phyloP scores from a whole-genome alignment of 2,113 vertebrate genomes.

The Platysternon megacephalum region DNA sequence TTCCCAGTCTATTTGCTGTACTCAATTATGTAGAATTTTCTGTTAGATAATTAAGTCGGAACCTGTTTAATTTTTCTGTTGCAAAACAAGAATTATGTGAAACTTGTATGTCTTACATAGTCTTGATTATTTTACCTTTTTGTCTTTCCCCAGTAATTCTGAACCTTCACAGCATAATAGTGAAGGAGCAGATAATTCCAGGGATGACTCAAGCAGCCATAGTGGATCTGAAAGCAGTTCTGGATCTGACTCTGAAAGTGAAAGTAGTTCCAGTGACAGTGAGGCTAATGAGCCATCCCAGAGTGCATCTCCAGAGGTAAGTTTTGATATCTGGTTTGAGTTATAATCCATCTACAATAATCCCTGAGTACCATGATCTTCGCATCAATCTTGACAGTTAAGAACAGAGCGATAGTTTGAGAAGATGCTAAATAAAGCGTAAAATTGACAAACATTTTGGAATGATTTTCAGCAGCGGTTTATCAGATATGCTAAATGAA shows the following conservation, averaged over 20 bases:
- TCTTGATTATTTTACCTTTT: not conserved
- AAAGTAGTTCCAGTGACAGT: slow-evolving; percentile 97
- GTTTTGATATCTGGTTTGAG: not conserved
- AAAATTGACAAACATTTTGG: rapidly evolving
- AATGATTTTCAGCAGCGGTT: rapidly evolving
- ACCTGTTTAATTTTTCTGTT: not conserved
- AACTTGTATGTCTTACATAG: rapidly evolving
- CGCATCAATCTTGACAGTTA: rapidly evolving
- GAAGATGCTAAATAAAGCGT: rapidly evolving
- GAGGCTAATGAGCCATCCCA: slow-evolving; percentile 94
- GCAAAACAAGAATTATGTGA: not conserved
- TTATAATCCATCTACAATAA: not conserved
- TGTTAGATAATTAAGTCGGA: not conserved
- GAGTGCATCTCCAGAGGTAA: slow-evolving; percentile 92
- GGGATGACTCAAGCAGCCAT: slow-evolving; percentile 97
- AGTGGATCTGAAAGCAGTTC: slow-evolving; percentile 98
- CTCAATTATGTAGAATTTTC: not conserved
- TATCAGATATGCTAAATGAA: rapidly evolving
- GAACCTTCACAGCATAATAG: slow-evolving; percentile 90
- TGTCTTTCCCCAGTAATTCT: slow-evolving; percentile 77
- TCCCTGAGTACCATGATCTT: not conserved
- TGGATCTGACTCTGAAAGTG: slow-evolving; percentile 96
- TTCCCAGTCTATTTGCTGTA: not conserved
- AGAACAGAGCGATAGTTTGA: not conserved
- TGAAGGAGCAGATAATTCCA: slow-evolving; percentile 90